A percentile compares a stretch with the other conserved stretches of the same genome.
Evolutionary conservation across 2,113 vertebrate genomes (phyloP).

Genomic region (Vulpes ferrilata): DNA sequence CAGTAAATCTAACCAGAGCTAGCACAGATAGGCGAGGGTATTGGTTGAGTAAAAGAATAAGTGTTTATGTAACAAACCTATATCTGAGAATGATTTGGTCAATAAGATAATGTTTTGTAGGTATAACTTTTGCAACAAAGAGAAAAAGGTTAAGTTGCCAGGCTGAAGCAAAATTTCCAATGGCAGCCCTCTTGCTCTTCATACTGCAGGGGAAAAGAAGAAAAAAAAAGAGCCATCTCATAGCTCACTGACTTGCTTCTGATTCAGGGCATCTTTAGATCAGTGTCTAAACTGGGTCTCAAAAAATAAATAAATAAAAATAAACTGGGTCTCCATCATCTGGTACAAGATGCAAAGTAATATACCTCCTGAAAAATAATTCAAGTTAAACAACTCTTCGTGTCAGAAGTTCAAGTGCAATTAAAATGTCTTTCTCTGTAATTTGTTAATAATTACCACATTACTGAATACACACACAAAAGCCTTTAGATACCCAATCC

Average conservation of each 20-base stretch:
- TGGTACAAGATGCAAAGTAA: neutral
- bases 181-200: neutral
- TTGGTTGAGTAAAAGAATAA: neutral
- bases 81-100: neutral
- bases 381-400: neutral
- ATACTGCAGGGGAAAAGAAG: neutral
- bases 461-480: neutral
- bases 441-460: neutral
- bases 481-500: neutral
- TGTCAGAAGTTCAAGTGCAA: neutral
- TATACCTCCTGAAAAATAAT: neutral
- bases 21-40: neutral
- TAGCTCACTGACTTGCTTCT: neutral
- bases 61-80: neutral
- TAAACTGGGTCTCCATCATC: neutral
- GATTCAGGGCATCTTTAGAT: neutral
- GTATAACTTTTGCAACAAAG: neutral
- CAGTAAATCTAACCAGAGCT: neutral
- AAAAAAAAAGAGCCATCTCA: neutral
- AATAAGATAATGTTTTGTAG: neutral
- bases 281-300: neutral
- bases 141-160: neutral
- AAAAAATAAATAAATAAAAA: no score
- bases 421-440: neutral
- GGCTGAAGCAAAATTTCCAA: neutral